A percentile compares a stretch with the other conserved stretches of the same genome.
These are phyloP conservation scores for Tubulanus polymorphus DNA, from an alignment of 2,888 invertebrate species.

Conservation along the genomic window DNA sequence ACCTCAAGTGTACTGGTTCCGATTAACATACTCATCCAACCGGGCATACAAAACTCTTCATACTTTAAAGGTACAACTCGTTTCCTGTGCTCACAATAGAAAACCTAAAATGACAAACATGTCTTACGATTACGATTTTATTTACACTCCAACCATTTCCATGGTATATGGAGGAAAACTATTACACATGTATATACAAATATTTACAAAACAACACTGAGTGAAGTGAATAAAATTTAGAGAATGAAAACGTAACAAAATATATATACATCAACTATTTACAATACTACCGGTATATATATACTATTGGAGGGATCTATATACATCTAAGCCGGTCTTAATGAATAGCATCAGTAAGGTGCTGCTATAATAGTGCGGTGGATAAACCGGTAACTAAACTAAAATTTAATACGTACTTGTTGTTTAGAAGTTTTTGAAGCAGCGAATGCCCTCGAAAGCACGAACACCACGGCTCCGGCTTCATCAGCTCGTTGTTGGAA, in stretches of 20 bases:
- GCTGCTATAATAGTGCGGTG: too few relatives aligned
- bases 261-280: neutral
- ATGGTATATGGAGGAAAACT: too few relatives aligned
- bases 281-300: neutral
- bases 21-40: conserved; percentile 48
- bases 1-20: conserved; percentile 38
- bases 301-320: neutral
- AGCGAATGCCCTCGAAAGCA: conserved; percentile 42
- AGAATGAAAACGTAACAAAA: too few relatives aligned
- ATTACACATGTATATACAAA: too few relatives aligned
- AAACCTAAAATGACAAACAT: conserved; percentile 36
- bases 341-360: neutral
- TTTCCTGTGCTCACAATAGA: conserved; percentile 54
- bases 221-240: too few relatives aligned
- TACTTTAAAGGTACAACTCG: conserved; percentile 43
- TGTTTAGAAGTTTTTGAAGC: conserved; percentile 40
- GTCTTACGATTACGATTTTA: neutral
- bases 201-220: too few relatives aligned
- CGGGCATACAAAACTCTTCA: conserved; percentile 45
- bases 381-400: neutral
- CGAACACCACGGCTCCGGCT: conserved; percentile 42
- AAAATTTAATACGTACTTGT: conserved; percentile 29
- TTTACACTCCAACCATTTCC: neutral
- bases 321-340: too few relatives aligned
- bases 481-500: conserved; percentile 50